Conservation (phyloP, 2,113 vertebrate species). For the Stictonetta naevosa region DNA sequence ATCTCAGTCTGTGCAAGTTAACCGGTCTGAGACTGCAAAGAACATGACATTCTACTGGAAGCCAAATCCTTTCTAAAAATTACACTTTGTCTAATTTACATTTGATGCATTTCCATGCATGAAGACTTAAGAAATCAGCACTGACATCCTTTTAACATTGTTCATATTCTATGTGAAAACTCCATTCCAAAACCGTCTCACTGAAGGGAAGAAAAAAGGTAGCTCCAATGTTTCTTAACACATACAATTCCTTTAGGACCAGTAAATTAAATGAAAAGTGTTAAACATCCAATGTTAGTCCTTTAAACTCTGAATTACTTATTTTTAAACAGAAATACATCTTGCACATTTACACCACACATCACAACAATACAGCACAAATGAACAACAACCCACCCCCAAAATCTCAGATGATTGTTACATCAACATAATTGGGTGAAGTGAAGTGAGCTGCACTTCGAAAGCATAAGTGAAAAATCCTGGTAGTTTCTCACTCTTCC, state of each 20-base stretch:
- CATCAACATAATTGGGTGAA: neutral
- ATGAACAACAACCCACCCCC: neutral
- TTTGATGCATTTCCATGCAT: neutral
- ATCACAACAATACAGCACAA: neutral
- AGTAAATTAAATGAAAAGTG: neutral
- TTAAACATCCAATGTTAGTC: neutral
- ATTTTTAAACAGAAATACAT: neutral
- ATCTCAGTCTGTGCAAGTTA: neutral
- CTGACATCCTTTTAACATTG: neutral
- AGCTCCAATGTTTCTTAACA: neutral
- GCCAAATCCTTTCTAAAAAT: neutral
- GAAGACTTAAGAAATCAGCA: neutral
- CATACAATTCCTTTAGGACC: neutral
- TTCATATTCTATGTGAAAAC: neutral
- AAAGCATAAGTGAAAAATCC: neutral
- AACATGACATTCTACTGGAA: neutral
- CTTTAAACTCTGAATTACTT: neutral
- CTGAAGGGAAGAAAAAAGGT: neutral
- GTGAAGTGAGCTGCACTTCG: neutral
- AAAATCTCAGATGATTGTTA: neutral
- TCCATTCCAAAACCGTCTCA: neutral
- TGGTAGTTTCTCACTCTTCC: neutral
- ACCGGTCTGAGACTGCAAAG: neutral
- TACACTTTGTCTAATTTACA: neutral
- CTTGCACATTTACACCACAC: neutral